These are phyloP conservation scores for Tokudaia muenninki DNA, from an alignment of 2,797 vertebrate genomes.

Conservation along the genomic window DNA sequence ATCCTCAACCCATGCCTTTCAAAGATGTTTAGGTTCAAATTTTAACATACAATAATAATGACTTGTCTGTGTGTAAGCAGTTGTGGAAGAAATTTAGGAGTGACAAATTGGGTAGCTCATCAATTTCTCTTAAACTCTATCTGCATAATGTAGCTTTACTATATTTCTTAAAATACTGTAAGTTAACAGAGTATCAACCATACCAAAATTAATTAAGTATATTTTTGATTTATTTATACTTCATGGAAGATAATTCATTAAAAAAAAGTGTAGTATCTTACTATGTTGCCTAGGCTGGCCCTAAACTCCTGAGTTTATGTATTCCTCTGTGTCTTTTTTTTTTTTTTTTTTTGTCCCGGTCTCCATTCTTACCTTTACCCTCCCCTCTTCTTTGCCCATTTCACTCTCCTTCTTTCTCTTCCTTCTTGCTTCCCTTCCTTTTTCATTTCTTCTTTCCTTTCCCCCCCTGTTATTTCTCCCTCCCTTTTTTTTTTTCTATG, in stretches of 20 bases:
- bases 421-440: neutral
- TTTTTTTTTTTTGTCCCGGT: neutral
- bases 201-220: slow-evolving; percentile 31
- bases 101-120: slow-evolving; percentile 31
- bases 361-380: neutral
- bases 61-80: slow-evolving; percentile 20
- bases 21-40: neutral
- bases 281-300: neutral
- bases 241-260: slow-evolving; percentile 5
- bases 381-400: neutral
- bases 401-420: no score
- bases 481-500: neutral
- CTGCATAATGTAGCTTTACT: slow-evolving; percentile 11
- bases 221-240: neutral
- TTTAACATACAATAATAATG: neutral
- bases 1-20: neutral
- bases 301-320: no score
- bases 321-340: neutral
- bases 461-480: neutral
- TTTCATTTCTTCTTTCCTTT: neutral
- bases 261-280: neutral
- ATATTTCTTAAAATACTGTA: slow-evolving; percentile 28
- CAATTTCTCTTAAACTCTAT: slow-evolving; percentile 9
- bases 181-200: slow-evolving; percentile 32
- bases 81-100: slow-evolving; percentile 17